Percentiles rank a stretch among this genome's conserved stretches.
phyloP scores from a whole-genome alignment of 2,797 vertebrate species.

The Balearica regulorum region DNA sequence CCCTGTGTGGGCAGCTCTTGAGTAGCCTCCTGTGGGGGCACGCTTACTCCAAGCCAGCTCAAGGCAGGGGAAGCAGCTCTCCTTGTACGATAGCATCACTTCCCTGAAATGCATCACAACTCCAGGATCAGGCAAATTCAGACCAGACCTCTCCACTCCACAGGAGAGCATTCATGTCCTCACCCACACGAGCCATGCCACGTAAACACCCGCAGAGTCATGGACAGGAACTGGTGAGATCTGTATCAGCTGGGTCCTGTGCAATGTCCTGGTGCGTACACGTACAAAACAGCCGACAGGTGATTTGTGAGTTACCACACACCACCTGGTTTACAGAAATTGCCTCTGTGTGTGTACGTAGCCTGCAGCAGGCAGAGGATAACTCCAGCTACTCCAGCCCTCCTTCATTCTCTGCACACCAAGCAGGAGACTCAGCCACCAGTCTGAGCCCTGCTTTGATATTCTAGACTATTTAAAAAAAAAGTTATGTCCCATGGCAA shows the following conservation, averaged over 20 bases:
- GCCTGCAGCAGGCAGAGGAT: not conserved
- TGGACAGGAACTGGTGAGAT: not conserved
- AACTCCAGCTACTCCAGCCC: not conserved
- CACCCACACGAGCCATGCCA: not conserved
- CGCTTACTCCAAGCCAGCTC: not conserved
- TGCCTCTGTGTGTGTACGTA: not conserved
- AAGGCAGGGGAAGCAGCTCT: not conserved
- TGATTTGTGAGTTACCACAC: not conserved
- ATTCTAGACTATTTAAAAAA: not conserved
- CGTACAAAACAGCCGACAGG: accelerated
- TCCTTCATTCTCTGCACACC: not conserved
- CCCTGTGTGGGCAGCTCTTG: not conserved
- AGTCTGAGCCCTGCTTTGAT: not conserved
- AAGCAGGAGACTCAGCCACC: not conserved
- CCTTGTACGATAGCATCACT: not conserved
- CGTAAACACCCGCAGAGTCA: not conserved
- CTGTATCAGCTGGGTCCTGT: not conserved
- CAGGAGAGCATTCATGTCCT: not conserved
- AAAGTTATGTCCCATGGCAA: not conserved
- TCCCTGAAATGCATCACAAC: not conserved
- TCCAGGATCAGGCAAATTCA: not conserved
- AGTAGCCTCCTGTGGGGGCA: not conserved
- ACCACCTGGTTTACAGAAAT: not conserved
- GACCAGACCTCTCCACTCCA: not conserved
- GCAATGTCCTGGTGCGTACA: not conserved